Percentiles rank a stretch among this genome's conserved stretches.
Conservation (phyloP, 2,888 invertebrate species). For the Orchesella flavescens region DNA sequence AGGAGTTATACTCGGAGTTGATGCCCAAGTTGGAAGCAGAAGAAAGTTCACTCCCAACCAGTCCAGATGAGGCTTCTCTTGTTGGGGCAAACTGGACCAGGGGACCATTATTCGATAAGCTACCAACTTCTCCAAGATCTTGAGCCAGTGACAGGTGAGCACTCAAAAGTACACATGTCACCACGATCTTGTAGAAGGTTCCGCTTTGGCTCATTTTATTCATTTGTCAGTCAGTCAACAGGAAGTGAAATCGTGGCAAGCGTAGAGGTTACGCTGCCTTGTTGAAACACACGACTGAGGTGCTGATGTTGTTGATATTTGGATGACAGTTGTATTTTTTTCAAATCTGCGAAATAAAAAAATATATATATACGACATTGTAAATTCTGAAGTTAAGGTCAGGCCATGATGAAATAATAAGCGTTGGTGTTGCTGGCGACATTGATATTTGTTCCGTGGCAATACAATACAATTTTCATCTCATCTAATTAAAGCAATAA, state of each 20-base stretch:
- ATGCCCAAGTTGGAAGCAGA: constrained; percentile 16
- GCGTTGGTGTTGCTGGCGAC: too few relatives aligned
- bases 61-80: constrained; percentile 23
- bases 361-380: background rate
- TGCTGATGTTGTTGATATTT: background rate
- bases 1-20: constrained; percentile 11
- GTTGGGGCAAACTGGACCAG: background rate
- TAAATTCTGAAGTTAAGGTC: background rate
- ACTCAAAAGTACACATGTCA: constrained; percentile 43
- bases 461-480: too few relatives aligned
- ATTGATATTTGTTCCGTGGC: too few relatives aligned
- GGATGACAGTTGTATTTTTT: background rate
- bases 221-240: too few relatives aligned
- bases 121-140: too few relatives aligned
- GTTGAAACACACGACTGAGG: background rate
- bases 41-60: background rate
- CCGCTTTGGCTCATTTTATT: constrained; percentile 46
- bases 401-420: too few relatives aligned
- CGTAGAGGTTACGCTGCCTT: constrained; percentile 27
- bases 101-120: too few relatives aligned
- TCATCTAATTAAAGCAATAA: too few relatives aligned
- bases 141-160: constrained; percentile 16
- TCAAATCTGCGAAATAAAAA: background rate
- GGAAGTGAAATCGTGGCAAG: background rate
- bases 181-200: constrained; percentile 51